phyloP scores from a whole-genome alignment of 2,888 invertebrate species.

The Zhengitettix transpicula region DNA sequence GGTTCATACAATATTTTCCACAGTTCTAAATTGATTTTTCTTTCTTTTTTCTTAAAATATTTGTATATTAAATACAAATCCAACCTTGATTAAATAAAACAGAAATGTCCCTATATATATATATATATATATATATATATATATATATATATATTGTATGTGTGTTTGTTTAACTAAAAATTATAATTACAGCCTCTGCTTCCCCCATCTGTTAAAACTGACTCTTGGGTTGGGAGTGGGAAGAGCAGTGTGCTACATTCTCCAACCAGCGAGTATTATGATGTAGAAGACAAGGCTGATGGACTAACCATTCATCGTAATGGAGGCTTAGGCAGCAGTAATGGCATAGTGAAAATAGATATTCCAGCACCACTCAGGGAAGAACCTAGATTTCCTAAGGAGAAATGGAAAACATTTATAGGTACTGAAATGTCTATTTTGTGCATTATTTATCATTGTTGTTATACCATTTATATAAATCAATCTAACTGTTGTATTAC shows the following conservation, averaged over 20 bases:
- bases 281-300: constrained; percentile 29
- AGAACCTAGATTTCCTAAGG: constrained; percentile 64
- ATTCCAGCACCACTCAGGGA: constrained; percentile 51
- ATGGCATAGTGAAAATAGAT: constrained; percentile 41
- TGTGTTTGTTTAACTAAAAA: too few species aligned
- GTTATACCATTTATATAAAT: neutral
- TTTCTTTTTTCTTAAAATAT: too few species aligned
- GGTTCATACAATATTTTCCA: too few species aligned
- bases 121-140: too few species aligned
- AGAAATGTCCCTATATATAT: too few species aligned
- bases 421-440: constrained; percentile 23
- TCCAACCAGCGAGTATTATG: constrained; percentile 26
- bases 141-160: too few species aligned
- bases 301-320: constrained; percentile 23
- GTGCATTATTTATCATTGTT: neutral
- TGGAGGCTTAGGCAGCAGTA: constrained; percentile 13
- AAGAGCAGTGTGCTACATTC: constrained; percentile 18
- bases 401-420: constrained; percentile 64
- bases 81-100: too few species aligned
- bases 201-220: constrained; percentile 26
- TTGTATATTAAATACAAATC: too few species aligned
- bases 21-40: too few species aligned
- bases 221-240: constrained; percentile 29
- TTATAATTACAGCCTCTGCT: constrained; percentile 7
- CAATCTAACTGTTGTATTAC: neutral